phyloP scores from a whole-genome alignment of 1,140 invertebrate genomes.

The Drosophila yakuba region DNA sequence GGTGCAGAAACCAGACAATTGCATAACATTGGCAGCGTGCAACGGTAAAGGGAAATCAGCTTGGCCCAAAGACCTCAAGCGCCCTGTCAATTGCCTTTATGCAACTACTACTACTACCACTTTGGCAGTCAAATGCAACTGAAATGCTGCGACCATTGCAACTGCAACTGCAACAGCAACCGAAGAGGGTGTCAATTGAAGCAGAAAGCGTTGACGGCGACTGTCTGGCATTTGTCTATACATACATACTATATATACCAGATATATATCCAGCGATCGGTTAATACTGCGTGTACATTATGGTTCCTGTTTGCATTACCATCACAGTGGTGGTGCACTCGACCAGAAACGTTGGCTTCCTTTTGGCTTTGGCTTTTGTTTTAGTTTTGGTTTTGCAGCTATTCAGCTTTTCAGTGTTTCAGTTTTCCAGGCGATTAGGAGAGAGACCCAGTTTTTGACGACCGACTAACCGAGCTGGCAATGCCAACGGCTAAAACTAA shows the following conservation, averaged over 20 bases:
- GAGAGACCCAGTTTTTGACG: constrained; percentile 71
- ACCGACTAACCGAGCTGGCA: constrained; percentile 72
- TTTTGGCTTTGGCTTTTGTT: constrained; percentile 54
- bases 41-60: constrained; percentile 51
- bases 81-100: constrained; percentile 67
- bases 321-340: constrained; percentile 61
- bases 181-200: constrained; percentile 75
- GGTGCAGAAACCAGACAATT: constrained; percentile 50
- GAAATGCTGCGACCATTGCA: constrained; percentile 20
- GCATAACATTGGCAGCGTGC: constrained; percentile 50
- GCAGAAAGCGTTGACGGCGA: constrained; percentile 63
- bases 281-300: constrained; percentile 50
- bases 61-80: constrained; percentile 8
- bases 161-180: constrained; percentile 35
- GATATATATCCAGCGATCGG: neutral
- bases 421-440: constrained; percentile 41
- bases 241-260: neutral
- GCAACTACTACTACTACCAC: constrained; percentile 19
- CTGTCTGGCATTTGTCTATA: constrained; percentile 17
- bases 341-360: constrained; percentile 78
- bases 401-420: neutral
- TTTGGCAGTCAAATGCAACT: constrained; percentile 51
- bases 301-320: constrained; percentile 79
- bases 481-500: constrained; percentile 31
- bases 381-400: constrained; percentile 14